These are phyloP conservation scores for Lophotis ruficrista DNA, from an alignment of 2,113 vertebrate genomes.

Conservation along the genomic window DNA sequence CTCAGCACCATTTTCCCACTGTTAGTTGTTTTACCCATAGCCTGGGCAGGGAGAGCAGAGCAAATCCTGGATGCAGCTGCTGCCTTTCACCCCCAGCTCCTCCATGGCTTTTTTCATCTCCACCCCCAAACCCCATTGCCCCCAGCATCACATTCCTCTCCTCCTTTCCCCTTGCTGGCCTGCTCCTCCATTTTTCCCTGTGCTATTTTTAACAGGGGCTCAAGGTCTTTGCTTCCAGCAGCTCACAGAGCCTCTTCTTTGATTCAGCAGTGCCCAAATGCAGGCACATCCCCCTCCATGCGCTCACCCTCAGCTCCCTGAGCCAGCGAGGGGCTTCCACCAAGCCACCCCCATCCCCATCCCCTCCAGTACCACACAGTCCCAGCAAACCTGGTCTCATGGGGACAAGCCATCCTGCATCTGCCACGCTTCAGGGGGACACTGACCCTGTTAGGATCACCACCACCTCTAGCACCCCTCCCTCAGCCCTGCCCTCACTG, in stretches of 20 bases:
- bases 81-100: neutral
- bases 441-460: too few relatives aligned
- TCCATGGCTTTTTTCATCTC: neutral
- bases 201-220: neutral
- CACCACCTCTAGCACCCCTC: neutral
- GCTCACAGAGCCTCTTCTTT: neutral
- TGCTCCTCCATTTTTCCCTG: neutral
- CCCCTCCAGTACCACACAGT: accelerated
- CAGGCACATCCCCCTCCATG: neutral
- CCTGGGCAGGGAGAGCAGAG: neutral
- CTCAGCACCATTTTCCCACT: neutral
- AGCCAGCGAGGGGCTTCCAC: neutral
- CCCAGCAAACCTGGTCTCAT: neutral
- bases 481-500: accelerated
- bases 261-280: neutral
- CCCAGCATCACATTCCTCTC: neutral
- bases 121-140: neutral
- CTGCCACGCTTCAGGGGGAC: accelerated
- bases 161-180: neutral
- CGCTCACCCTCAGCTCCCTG: neutral
- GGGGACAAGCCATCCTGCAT: neutral
- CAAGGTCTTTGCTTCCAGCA: neutral
- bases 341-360: neutral
- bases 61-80: neutral
- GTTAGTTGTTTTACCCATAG: neutral